phyloP scores from a whole-genome alignment of 2,113 vertebrate genomes.

The Caloenas nicobarica region DNA sequence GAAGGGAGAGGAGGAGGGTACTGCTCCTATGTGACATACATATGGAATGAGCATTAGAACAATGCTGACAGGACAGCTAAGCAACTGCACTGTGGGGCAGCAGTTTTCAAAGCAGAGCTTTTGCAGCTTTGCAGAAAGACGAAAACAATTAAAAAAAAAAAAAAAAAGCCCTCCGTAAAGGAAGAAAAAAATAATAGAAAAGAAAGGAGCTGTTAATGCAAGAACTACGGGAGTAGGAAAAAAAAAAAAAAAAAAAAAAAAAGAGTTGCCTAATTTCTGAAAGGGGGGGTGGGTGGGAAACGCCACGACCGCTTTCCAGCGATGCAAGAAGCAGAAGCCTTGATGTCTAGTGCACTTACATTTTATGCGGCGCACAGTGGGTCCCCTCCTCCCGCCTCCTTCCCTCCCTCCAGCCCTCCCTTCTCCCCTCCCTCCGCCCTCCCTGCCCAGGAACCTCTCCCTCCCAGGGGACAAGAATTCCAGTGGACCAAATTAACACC shows the following conservation, averaged over 20 bases:
- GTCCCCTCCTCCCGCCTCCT: constrained; percentile 27
- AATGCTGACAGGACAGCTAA: constrained; percentile 78
- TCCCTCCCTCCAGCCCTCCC: constrained; percentile 6
- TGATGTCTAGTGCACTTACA: constrained; percentile 52
- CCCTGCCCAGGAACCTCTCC: constrained; percentile 62
- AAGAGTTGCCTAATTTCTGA: constrained; percentile 30
- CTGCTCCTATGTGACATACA: constrained; percentile 80
- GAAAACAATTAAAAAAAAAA: constrained; percentile 45
- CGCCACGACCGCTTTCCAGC: background rate
- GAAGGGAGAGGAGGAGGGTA: constrained; percentile 62
- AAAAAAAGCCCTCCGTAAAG: background rate
- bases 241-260: background rate
- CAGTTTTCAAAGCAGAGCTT: constrained; percentile 73
- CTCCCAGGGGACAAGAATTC: constrained; percentile 72
- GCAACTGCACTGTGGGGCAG: constrained; percentile 72
- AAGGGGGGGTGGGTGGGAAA: background rate
- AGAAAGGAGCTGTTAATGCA: constrained; percentile 38
- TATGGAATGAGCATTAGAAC: constrained; percentile 82
- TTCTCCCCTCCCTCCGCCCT: constrained; percentile 42
- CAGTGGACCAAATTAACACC: constrained; percentile 82
- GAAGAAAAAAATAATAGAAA: background rate
- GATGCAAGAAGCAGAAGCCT: constrained; percentile 57
- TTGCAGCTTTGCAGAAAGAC: constrained; percentile 59
- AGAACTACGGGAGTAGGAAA: background rate
- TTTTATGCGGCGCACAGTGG: constrained; percentile 41